phyloP scores from a whole-genome alignment of 2,797 vertebrate genomes.

The Alfaro cultratus region DNA sequence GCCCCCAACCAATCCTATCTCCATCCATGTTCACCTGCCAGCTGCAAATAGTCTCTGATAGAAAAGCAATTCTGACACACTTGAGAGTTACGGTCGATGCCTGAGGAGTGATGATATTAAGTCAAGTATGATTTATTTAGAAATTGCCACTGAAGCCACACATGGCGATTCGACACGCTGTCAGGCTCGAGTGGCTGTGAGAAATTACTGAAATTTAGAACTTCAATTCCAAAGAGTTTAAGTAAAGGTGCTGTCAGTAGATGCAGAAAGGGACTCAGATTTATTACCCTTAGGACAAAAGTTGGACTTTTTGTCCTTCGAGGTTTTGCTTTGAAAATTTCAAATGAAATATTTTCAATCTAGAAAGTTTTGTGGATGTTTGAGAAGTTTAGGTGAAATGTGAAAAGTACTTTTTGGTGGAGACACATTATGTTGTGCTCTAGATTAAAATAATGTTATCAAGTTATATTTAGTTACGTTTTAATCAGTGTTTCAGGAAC shows the following conservation, averaged over 20 bases:
- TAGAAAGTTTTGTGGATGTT: neutral
- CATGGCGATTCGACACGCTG: conserved; percentile 46
- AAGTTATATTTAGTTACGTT: neutral
- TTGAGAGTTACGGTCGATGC: conserved; percentile 43
- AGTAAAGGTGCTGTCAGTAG: neutral
- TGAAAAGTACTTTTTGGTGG: neutral
- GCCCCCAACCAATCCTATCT: conserved; percentile 46
- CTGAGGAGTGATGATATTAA: conserved; percentile 64
- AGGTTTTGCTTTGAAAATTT: neutral
- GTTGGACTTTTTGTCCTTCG: neutral
- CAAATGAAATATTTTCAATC: neutral
- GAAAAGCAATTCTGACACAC: conserved; percentile 62
- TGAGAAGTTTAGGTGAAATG: neutral
- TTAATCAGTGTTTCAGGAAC: too few relatives aligned
- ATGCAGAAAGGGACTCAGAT: neutral
- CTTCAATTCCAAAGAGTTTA: neutral
- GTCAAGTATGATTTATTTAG: conserved; percentile 57
- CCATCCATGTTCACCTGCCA: conserved; percentile 34
- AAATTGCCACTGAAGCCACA: conserved; percentile 52
- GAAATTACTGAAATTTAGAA: conserved; percentile 21
- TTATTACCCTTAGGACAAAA: neutral
- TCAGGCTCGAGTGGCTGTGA: conserved; percentile 32
- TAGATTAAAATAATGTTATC: neutral
- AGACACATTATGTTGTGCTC: neutral
- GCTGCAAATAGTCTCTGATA: conserved; percentile 47